phyloP scores from a whole-genome alignment of 2,113 vertebrate genomes.

The Morone saxatilis region DNA sequence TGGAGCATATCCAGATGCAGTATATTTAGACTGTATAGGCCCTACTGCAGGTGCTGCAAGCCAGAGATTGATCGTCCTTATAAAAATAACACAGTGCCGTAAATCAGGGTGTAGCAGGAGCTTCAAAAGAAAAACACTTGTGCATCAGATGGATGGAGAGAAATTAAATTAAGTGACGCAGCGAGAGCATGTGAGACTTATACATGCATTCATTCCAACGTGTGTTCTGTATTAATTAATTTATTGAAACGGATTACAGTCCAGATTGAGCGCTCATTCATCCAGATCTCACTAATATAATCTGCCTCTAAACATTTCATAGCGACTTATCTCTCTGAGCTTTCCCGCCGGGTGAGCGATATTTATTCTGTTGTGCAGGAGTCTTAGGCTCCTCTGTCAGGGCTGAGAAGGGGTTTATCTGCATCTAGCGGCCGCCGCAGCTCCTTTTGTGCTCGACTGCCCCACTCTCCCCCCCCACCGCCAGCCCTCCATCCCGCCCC shows the following conservation, averaged over 20 bases:
- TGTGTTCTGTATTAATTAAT: constrained; percentile 69
- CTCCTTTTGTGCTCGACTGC: constrained; percentile 65
- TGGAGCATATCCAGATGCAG: constrained; percentile 42
- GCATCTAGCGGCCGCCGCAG: constrained; percentile 57
- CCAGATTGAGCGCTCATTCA: constrained; percentile 73
- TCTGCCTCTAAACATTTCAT: constrained; percentile 76
- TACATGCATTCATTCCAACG: constrained; percentile 40
- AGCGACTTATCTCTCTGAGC: constrained; percentile 74
- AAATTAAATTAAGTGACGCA: constrained; percentile 40
- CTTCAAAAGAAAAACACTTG: constrained; percentile 12
- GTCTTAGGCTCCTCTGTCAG: constrained; percentile 63
- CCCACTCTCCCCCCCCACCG: neutral
- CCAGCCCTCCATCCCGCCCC: constrained; percentile 11
- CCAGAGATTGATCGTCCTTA: constrained; percentile 64
- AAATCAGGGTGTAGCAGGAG: constrained; percentile 42
- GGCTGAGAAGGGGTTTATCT: constrained; percentile 67
- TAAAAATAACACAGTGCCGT: constrained; percentile 56
- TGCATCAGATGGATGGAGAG: neutral
- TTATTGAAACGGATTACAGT: constrained; percentile 75
- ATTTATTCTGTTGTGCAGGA: constrained; percentile 68
- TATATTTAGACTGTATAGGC: constrained; percentile 60
- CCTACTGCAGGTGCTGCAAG: constrained; percentile 54
- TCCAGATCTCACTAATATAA: constrained; percentile 76
- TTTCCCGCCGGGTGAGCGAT: constrained; percentile 59
- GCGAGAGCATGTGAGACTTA: constrained; percentile 23